phyloP scores from a whole-genome alignment of 2,888 invertebrate genomes.

The Polydrusus tereticollis region DNA sequence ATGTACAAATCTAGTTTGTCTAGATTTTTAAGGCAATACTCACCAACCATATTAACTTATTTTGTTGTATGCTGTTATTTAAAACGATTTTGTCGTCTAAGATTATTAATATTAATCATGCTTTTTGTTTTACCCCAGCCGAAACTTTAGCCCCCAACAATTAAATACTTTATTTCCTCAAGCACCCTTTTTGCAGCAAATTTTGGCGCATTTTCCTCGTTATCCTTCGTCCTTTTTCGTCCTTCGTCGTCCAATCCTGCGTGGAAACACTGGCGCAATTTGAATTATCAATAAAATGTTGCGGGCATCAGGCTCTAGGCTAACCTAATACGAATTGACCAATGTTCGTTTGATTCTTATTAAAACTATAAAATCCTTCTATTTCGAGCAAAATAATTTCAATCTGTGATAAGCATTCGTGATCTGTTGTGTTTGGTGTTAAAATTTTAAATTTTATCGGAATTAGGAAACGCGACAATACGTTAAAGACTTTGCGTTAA shows the following conservation, averaged over 20 bases:
- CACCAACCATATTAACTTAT: too few species aligned
- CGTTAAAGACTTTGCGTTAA: conserved; percentile 15
- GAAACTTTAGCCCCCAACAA: neutral
- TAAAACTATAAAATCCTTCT: neutral
- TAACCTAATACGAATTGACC: conserved; percentile 42
- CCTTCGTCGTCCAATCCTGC: conserved; percentile 13
- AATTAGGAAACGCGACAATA: conserved; percentile 23
- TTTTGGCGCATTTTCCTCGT: conserved; percentile 45
- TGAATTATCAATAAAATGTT: conserved; percentile 37
- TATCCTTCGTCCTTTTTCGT: conserved; percentile 27
- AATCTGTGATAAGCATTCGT: conserved; percentile 49
- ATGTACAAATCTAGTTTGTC: too few species aligned
- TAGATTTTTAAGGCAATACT: too few species aligned
- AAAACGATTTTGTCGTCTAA: too few species aligned
- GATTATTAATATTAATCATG: too few species aligned
- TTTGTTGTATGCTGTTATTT: too few species aligned
- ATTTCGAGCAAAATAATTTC: conserved; percentile 21
- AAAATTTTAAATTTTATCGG: conserved; percentile 11
- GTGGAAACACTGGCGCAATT: conserved; percentile 26
- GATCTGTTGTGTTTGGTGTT: conserved; percentile 47
- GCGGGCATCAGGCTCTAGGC: conserved; percentile 35
- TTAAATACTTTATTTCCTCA: conserved; percentile 11
- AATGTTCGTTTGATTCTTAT: neutral
- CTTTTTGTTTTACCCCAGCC: neutral
- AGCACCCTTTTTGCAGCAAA: conserved; percentile 4